Percentiles rank a stretch among this genome's conserved stretches.
Evolutionary conservation across 2,888 invertebrate genomes (phyloP).

Genomic region (Drosophila mercatorum): DNA sequence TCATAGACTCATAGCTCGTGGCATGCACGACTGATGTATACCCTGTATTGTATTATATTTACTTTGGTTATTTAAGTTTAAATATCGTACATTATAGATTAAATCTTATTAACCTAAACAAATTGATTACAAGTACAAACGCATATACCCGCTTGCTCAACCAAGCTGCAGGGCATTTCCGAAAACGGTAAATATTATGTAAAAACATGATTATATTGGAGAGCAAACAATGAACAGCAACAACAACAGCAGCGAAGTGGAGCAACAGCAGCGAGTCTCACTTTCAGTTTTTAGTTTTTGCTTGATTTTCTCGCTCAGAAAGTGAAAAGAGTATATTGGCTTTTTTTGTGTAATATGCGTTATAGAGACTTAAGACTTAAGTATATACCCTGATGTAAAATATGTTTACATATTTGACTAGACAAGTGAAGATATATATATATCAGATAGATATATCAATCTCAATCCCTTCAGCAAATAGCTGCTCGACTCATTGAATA

Average conservation of each 20-base stretch:
- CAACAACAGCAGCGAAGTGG: conserved; percentile 17
- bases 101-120: too few species aligned
- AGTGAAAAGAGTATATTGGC: background rate
- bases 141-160: background rate
- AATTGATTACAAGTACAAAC: too few species aligned
- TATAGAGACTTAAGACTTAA: background rate
- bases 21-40: background rate
- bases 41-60: background rate
- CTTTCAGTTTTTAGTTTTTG: conserved; percentile 31
- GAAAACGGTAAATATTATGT: conserved; percentile 45
- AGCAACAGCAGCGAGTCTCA: conserved; percentile 22
- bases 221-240: conserved; percentile 40
- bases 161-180: conserved; percentile 2
- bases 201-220: conserved; percentile 54
- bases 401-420: too few species aligned
- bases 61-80: too few species aligned
- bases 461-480: too few species aligned
- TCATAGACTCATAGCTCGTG: conserved; percentile 14
- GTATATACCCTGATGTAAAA: too few species aligned
- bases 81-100: too few species aligned
- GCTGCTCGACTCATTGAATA: too few species aligned
- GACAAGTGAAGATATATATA: too few species aligned
- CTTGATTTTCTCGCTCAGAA: background rate
- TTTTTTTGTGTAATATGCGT: background rate
- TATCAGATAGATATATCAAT: too few species aligned